These are phyloP conservation scores for Hemicordylus capensis DNA, from an alignment of 2,113 vertebrate genomes.

Conservation along the genomic window DNA sequence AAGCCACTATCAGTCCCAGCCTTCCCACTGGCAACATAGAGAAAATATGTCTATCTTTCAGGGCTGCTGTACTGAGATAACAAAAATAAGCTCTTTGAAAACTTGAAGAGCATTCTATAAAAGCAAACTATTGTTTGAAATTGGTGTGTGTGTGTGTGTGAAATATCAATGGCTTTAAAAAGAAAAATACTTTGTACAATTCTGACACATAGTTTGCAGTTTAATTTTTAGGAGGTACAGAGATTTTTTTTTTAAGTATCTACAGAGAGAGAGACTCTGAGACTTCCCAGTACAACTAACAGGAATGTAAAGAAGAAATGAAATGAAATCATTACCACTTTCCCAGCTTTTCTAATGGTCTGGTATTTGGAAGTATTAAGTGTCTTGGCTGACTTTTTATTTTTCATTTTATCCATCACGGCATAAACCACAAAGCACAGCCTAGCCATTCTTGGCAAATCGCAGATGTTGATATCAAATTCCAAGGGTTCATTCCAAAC, in stretches of 20 bases:
- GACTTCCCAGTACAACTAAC: not conserved
- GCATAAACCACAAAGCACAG: conserved; percentile 96
- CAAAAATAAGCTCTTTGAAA: not conserved
- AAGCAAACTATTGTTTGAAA: not conserved
- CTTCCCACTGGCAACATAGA: not conserved
- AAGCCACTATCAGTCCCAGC: not conserved
- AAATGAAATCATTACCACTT: conserved; percentile 84
- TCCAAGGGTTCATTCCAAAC: conserved; percentile 90
- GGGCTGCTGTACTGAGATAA: not conserved
- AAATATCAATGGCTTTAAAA: not conserved
- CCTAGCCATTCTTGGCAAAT: conserved; percentile 96
- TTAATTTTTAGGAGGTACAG: not conserved
- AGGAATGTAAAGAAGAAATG: conserved; percentile 13
- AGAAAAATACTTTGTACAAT: not conserved
- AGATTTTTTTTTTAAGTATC: too few relatives aligned
- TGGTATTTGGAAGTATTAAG: conserved; percentile 92
- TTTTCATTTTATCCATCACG: conserved; percentile 95
- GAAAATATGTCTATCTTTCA: not conserved
- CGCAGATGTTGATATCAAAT: conserved; percentile 91
- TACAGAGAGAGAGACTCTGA: not conserved
- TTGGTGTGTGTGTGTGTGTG: too few relatives aligned
- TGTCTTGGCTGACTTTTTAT: conserved; percentile 91
- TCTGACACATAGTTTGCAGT: not conserved
- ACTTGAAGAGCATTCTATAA: not conserved
- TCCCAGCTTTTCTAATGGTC: conserved; percentile 97